These are phyloP conservation scores for Tiphia femorata DNA, from an alignment of 2,888 invertebrate species.

Conservation along the genomic window DNA sequence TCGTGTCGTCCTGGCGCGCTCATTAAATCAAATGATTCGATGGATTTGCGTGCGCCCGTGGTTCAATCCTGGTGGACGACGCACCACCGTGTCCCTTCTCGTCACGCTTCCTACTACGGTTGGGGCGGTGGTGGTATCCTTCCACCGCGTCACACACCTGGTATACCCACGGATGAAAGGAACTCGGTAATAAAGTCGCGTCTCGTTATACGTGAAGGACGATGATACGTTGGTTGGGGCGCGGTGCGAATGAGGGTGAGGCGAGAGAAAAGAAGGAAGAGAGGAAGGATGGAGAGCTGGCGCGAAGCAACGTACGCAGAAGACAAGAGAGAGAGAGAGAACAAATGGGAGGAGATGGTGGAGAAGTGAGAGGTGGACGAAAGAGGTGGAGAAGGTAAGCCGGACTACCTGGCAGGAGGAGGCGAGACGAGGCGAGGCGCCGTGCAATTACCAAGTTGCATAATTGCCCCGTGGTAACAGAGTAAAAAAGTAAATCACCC, in stretches of 20 bases:
- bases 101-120: no score
- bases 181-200: conserved; percentile 42
- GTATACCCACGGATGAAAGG: conserved; percentile 22
- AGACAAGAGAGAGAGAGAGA: neutral
- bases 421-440: conserved; percentile 26
- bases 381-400: conserved; percentile 2
- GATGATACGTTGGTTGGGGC: conserved; percentile 35
- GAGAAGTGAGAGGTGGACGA: neutral
- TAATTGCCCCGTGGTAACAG: conserved; percentile 52
- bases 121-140: no score
- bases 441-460: conserved; percentile 55
- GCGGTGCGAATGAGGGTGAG: no score
- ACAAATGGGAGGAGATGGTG: neutral
- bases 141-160: conserved; percentile 26
- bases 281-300: conserved; percentile 4
- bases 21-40: conserved; percentile 26
- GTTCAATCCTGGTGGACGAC: no score
- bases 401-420: conserved; percentile 24
- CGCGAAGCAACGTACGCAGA: neutral
- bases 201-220: conserved; percentile 39
- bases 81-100: no score
- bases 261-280: neutral
- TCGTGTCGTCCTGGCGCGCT: neutral
- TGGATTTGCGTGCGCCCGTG: neutral
- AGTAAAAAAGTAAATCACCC: conserved; percentile 49